These are phyloP conservation scores for Fregetta grallaria DNA, from an alignment of 2,113 vertebrate genomes.

Conservation along the genomic window DNA sequence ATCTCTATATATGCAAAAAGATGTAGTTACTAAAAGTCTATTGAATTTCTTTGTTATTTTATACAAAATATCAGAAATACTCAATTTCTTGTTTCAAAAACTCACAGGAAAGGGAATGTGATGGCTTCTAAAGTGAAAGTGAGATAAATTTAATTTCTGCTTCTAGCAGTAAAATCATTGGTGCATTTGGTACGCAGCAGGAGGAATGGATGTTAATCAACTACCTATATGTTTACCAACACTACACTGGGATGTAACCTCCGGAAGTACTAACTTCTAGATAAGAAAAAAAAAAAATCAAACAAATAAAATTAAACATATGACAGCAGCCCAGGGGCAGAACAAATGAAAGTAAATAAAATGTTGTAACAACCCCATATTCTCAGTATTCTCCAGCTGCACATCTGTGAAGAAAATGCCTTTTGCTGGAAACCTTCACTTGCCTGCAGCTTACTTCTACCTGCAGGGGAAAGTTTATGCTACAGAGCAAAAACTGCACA, in stretches of 20 bases:
- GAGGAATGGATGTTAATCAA: neutral
- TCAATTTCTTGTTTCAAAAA: neutral
- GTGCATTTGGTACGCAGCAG: neutral
- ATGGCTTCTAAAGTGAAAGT: neutral
- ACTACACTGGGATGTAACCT: neutral
- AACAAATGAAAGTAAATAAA: slow-evolving; percentile 10
- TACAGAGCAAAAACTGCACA: neutral
- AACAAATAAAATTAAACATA: slow-evolving; percentile 11
- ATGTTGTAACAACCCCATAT: neutral
- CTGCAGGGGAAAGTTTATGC: neutral
- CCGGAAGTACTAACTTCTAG: neutral
- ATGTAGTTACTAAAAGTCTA: neutral
- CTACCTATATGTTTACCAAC: neutral
- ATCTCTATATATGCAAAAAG: neutral
- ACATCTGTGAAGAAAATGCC: slow-evolving; percentile 13
- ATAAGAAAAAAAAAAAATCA: neutral
- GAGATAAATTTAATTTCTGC: neutral
- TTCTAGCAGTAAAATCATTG: neutral
- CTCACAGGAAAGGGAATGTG: neutral
- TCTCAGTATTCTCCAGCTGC: neutral
- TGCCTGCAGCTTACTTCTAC: neutral
- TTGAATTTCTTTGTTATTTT: neutral
- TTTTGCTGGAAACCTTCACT: slow-evolving; percentile 6
- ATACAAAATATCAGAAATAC: neutral
- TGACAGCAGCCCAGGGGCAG: neutral